Evolutionary conservation across 1,140 invertebrate species (phyloP).

Genomic region (Drosophila parvula): DNA sequence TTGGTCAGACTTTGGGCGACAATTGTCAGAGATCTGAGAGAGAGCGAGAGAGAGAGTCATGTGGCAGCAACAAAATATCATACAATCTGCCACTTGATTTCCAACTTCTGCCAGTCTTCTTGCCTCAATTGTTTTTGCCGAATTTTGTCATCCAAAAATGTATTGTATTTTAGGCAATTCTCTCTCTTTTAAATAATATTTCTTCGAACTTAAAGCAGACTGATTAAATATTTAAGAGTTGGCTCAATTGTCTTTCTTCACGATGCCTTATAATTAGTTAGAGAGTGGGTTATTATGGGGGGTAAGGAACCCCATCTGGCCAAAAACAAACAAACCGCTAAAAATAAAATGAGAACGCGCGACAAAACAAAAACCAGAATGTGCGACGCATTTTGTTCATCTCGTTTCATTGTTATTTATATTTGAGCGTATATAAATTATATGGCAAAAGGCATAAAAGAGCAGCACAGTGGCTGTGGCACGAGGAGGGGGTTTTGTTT

Average conservation of each 20-base stretch:
- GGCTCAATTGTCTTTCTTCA: background rate
- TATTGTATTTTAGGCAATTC: background rate
- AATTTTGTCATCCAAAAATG: background rate
- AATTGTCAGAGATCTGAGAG: conserved; percentile 33
- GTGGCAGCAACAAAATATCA: conserved; percentile 19
- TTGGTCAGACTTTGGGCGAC: conserved; percentile 36
- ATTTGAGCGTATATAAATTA: conserved; percentile 63
- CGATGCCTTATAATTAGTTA: conserved; percentile 12
- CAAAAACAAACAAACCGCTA: conserved; percentile 30
- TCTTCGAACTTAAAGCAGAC: background rate
- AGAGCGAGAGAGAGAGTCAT: background rate
- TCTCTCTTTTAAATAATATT: background rate
- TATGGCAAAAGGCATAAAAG: conserved; percentile 68
- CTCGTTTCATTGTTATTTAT: conserved; percentile 60
- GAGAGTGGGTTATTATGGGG: background rate
- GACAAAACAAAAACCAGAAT: conserved; percentile 35
- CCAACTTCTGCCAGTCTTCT: conserved; percentile 4
- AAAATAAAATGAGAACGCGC: conserved; percentile 41
- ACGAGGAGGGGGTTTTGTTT: conserved; percentile 27
- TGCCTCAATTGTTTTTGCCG: conserved; percentile 11
- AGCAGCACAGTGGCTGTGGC: conserved; percentile 19
- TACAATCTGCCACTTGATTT: conserved; percentile 29
- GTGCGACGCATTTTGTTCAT: conserved; percentile 48
- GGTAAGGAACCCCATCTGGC: conserved; percentile 5
- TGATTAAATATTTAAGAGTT: background rate